Evolutionary conservation across 2,113 vertebrate species (phyloP).

Genomic region (Setophaga kirtlandii): DNA sequence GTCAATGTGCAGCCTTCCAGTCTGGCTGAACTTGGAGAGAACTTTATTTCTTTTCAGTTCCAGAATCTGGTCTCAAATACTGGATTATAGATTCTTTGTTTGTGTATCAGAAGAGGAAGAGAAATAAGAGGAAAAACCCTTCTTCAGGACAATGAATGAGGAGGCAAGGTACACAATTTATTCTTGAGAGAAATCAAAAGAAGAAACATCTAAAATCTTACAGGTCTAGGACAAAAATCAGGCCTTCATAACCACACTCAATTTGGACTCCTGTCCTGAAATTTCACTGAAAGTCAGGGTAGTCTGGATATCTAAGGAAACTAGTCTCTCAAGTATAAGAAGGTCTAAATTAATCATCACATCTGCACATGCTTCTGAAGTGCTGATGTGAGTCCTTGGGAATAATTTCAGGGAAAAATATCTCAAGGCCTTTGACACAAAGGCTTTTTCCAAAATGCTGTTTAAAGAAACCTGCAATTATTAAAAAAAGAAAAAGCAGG

Average conservation of each 20-base stretch:
- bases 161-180: not conserved
- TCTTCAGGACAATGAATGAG: not conserved
- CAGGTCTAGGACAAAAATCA: not conserved
- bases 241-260: not conserved
- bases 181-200: not conserved
- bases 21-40: not conserved
- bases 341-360: not conserved
- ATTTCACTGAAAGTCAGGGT: not conserved
- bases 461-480: not conserved
- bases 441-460: not conserved
- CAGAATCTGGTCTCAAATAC: not conserved
- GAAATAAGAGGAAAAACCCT: not conserved
- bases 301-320: not conserved
- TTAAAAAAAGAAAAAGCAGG: not conserved
- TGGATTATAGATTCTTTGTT: not conserved
- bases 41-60: not conserved
- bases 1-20: not conserved
- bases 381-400: not conserved
- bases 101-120: not conserved
- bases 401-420: not conserved
- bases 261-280: not conserved
- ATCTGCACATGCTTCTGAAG: not conserved
- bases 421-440: not conserved
- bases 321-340: not conserved
- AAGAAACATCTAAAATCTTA: not conserved